Conservation (phyloP, 2,113 vertebrate genomes). For the Tonatia bakeri region DNA sequence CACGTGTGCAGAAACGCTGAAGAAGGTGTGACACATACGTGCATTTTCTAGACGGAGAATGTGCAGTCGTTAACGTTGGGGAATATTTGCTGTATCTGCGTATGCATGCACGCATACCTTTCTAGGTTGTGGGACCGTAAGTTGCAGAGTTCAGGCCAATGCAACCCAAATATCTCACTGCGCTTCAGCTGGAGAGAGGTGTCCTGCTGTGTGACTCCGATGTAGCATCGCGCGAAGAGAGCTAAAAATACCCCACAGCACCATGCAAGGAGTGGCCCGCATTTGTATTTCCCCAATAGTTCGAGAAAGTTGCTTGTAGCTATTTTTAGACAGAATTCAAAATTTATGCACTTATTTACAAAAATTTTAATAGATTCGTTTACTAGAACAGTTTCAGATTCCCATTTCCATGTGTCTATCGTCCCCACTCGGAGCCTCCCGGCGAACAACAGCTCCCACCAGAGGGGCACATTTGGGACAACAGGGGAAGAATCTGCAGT, state of each 20-base stretch:
- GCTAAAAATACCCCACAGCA: accelerated
- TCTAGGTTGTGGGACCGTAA: neutral
- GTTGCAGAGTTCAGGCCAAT: neutral
- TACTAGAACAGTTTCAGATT: neutral
- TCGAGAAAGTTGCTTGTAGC: neutral
- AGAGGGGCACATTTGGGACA: neutral
- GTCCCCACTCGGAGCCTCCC: too few relatives aligned
- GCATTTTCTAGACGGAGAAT: neutral
- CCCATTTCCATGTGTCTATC: neutral
- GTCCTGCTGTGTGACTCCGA: neutral
- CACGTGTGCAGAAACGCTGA: neutral
- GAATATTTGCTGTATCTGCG: neutral
- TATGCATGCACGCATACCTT: neutral
- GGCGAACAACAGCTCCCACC: too few relatives aligned
- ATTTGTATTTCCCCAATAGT: accelerated
- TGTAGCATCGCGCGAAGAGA: neutral
- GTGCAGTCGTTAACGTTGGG: neutral
- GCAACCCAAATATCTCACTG: neutral
- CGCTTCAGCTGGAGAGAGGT: neutral
- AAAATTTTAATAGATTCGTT: neutral
- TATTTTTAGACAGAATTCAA: neutral
- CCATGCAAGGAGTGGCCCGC: neutral
- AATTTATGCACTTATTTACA: neutral
- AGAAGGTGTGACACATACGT: neutral
- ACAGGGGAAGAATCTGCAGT: neutral